phyloP scores from a whole-genome alignment of 2,888 invertebrate genomes.

The Rhabditoides inermis region DNA sequence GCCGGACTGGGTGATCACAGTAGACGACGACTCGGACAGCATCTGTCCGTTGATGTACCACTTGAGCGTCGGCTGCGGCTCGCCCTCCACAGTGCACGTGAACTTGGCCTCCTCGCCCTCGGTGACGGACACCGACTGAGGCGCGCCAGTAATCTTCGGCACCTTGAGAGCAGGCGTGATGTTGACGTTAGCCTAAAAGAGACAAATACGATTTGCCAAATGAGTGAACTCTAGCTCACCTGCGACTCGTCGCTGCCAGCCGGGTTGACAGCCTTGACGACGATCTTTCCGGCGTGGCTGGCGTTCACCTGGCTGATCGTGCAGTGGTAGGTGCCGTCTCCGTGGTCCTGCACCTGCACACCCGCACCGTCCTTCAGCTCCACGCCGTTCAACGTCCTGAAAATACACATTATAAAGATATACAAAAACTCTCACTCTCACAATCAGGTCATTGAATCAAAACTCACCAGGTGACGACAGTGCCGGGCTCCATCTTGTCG shows the following conservation, averaged over 20 bases:
- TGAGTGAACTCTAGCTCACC: no score
- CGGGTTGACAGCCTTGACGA: conserved; percentile 34
- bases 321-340: conserved; percentile 57
- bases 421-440: no score
- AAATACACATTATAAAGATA: no score
- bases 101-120: conserved; percentile 79
- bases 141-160: conserved; percentile 43
- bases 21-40: conserved; percentile 44
- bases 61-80: conserved; percentile 72
- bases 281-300: no score
- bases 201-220: no score
- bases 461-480: conserved; percentile 38
- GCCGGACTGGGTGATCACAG: no score
- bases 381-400: conserved; percentile 36
- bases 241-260: no score
- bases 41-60: conserved; percentile 60
- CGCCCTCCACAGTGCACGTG: conserved; percentile 69
- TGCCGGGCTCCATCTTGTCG: conserved; percentile 24
- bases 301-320: conserved; percentile 59
- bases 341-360: conserved; percentile 33
- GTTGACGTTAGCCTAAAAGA: conserved; percentile 14
- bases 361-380: conserved; percentile 20
- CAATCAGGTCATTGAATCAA: no score
- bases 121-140: conserved; percentile 59
- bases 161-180: conserved; percentile 17